Evolutionary conservation across 30 jellyfish, hydroid and myxozoan species (phyloP), one percentile per base, ranked within the genome.

Genomic region (Sanderia malayensis): DNA sequence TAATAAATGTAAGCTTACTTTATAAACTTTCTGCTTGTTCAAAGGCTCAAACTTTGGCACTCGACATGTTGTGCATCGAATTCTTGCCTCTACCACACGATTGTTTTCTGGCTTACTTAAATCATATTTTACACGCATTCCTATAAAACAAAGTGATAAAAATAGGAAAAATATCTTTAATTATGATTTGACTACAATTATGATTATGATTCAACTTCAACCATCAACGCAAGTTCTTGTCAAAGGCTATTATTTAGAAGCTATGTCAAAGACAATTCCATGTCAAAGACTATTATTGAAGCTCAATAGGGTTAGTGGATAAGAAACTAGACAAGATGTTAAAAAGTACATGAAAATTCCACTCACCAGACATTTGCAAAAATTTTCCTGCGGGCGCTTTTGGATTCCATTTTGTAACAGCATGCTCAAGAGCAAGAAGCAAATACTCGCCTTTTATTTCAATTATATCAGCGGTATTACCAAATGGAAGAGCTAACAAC

Each of bases 401-500:
- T 0, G 84, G 79, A 44, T 58, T 63, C 81, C 84, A 84, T 13
- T 21, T 45, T 9, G 99, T 46, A 13, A 92, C 89, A 4, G 84
- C 75, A 74, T 62, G 80, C 55, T 92, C 99, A 31, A 92, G 69
- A 27, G 96, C 94, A 73, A 71, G 68, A 11, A 44, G 71, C 44
- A 92, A 67, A 22, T 65, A 64, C 17, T 71, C 83, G 0, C 99
- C 99, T 25, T 91, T 80, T 25, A 92, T 92, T 31, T 73, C 88
- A 4, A 88, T 63, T 0, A 92, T 80, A 62, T 92, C 95, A 6
- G 99, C 99, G 1, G 92, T 85, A 44, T 92, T 92, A 8, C 99
- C 99, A 63, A 92, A 92, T 31, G 99, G 99, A 19, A 85, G 88
- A 24, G 80, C 95, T 22, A 89, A 85, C 76, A 63, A 44, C 31